Evolutionary conservation across 2,113 vertebrate species (phyloP), one percentile per base, ranked within the genome.

Genomic region (Gobiocypris rarus): DNA sequence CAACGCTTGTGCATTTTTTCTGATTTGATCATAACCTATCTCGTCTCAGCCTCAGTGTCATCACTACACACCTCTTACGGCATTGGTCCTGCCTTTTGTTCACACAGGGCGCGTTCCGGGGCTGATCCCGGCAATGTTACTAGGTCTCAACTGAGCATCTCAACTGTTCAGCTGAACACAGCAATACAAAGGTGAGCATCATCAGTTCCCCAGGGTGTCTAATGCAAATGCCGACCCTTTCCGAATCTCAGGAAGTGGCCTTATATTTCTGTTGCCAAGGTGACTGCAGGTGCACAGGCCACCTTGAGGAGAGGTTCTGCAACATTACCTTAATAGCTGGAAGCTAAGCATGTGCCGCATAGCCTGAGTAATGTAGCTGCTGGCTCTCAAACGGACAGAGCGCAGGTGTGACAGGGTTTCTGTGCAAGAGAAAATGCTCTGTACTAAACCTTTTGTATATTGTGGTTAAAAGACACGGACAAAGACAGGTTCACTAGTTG

Each of bases 321-420:
- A 54, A 79, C 81, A 78, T 78, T 83, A 54, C 52, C 84, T 82
- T 77, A 38, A 71, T 73, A 54, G 59, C 54, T 71, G 65, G 81
- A 78, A 48, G 54, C 22, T 41, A 83, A 86, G 17, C 75, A 70
- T 1, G n/a, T 41, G 14, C 75, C 22, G 13, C 67, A 71, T n/a
- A 75, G 63, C 73, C 19, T 38, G 14, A 54, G 59, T 54, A 61
- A 52, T 70, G 80, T 41, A 74, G n/a, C 52, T 52, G 45, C 43
- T 67, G 84, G 74, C 71, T 26, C 34, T 45, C 84, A 77, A 34
- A 13, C 22, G 3, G 41, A 74, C 67, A 22, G 41, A 70, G 13
- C 3, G 22, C 61, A 85, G 15, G 34, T 26, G 17, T 1, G 11
- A 75, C 19, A 31, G 45, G 63, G 41, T 41, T 73, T 73, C 69